Evolutionary conservation across 2,888 invertebrate species (phyloP).

Genomic region (Drosophila birchii): DNA sequence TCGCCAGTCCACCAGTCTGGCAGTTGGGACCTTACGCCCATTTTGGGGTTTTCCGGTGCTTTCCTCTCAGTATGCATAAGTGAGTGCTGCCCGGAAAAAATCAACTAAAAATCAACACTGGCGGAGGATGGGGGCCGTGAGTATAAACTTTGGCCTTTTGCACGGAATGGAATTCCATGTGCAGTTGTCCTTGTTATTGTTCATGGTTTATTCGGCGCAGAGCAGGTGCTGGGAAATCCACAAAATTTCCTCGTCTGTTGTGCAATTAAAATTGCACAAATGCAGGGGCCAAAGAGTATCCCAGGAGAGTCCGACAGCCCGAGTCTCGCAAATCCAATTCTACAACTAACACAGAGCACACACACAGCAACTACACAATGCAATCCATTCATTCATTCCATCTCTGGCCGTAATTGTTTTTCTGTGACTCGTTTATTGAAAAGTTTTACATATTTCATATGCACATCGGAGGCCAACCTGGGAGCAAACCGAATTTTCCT

Average conservation of each 20-base stretch:
- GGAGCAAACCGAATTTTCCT: conserved; percentile 50
- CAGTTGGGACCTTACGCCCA: neutral
- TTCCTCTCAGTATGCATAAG: conserved; percentile 31
- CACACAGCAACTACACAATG: conserved; percentile 1
- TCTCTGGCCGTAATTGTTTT: conserved; percentile 63
- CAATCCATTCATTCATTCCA: conserved; percentile 11
- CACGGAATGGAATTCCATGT: conserved; percentile 54
- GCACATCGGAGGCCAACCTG: conserved; percentile 29
- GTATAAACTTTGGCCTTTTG: conserved; percentile 61
- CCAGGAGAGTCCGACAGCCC: conserved; percentile 12
- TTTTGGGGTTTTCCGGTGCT: conserved; percentile 8
- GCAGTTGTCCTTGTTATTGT: conserved; percentile 59
- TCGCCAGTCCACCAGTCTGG: neutral
- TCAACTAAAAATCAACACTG: conserved; percentile 46
- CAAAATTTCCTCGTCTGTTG: conserved; percentile 48
- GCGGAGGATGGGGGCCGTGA: conserved; percentile 21
- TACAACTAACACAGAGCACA: conserved; percentile 26
- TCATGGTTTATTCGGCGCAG: conserved; percentile 33
- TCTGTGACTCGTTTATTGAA: conserved; percentile 75
- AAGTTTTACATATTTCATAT: conserved; percentile 59
- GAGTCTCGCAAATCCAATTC: conserved; percentile 41
- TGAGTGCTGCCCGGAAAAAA: conserved; percentile 32
- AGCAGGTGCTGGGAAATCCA: conserved; percentile 30
- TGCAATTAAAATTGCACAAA: conserved; percentile 62
- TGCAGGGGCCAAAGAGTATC: conserved; percentile 42